Evolutionary conservation across 53 echinoderm and acorn worm genomes (phyloP).

Genomic region (Stichopus horrens): DNA sequence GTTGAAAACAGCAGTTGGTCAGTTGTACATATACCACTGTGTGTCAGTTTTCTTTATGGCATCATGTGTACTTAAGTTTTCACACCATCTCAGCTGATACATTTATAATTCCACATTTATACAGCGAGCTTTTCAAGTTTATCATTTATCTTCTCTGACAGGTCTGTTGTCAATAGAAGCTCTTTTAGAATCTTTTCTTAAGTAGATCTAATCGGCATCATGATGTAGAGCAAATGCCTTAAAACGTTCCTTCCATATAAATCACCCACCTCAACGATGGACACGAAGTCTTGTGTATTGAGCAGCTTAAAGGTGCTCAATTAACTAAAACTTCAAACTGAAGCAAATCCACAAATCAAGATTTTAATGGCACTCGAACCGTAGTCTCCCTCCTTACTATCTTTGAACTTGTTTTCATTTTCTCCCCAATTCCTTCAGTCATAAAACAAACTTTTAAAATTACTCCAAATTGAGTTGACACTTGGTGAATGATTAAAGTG

Average conservation of each 20-base stretch:
- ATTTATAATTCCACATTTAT: no score
- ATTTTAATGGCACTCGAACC: not conserved
- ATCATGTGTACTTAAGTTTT: no score
- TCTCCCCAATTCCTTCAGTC: not conserved
- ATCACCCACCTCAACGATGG: not conserved
- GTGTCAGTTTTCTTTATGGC: no score
- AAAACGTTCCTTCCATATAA: not conserved
- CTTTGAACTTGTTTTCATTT: not conserved
- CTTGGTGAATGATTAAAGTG: not conserved
- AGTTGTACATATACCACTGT: no score
- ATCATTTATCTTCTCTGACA: not conserved
- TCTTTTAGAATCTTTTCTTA: not conserved
- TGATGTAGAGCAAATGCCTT: not conserved
- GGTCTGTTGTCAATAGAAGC: not conserved
- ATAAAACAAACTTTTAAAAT: not conserved
- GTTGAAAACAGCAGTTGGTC: no score
- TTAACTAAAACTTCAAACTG: not conserved
- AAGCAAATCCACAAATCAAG: slow-evolving; percentile 1
- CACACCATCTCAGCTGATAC: no score
- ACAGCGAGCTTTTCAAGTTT: no score
- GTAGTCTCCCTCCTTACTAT: not conserved
- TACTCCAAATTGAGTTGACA: not conserved
- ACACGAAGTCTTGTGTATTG: not conserved
- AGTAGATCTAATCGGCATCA: not conserved
- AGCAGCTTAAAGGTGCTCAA: not conserved